Base-by-base conservation (phyloP, 2,797 vertebrate genomes). In the Pelochelys cantorii region DNA sequence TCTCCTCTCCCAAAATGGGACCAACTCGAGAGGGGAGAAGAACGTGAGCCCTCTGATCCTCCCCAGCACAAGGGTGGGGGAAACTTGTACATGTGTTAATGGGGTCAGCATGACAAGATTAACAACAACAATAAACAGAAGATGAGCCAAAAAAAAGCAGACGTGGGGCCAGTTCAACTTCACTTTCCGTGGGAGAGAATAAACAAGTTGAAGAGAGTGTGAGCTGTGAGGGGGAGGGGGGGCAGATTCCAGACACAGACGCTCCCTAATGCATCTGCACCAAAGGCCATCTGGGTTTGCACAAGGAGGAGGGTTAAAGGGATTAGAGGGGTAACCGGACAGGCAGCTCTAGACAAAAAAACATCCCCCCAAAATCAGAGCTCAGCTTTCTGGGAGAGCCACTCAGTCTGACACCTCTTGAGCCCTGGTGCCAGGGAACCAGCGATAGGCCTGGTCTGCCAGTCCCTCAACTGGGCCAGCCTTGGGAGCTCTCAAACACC, bases 101-200 rank as follows among this genome's bases (percentile, higher is more conserved):
- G 78, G 75, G 37, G 75, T 80, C 71, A 14, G 55, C 74, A 93
- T 93, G 89, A 95, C 81, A 79, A 94, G 89, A 60, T 93, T 31
- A 62, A 31, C 2, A 31, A 62, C 59, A 31, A 31, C 6, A 31
- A 31, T 13, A 62, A 31, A 31, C 23, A 95, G 88, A 62, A 52
- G 56, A 90, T 79, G 93, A 96, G 93, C 94, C 94, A 95, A 54
- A 94, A 87, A 84, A 79, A 95, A 92, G 84, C 92, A 96, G 90
- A 87, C 65, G 2, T 3, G 79, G 89, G 90, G 86, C 83, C 91
- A 84, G 90, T 81, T 96, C 92, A 96, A 86, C 94, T 85, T 85
- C 22, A 81, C 84, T 86, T 94, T 96, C 95, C 37, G 80, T 87
- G 83, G 96, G 95, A 96, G 96, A 97, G 95, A 93, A 97, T 94